A percentile compares a stretch with the other conserved stretches of the same genome.
Evolutionary conservation across 2,888 invertebrate genomes (phyloP).

Genomic region (Elmis aenea): DNA sequence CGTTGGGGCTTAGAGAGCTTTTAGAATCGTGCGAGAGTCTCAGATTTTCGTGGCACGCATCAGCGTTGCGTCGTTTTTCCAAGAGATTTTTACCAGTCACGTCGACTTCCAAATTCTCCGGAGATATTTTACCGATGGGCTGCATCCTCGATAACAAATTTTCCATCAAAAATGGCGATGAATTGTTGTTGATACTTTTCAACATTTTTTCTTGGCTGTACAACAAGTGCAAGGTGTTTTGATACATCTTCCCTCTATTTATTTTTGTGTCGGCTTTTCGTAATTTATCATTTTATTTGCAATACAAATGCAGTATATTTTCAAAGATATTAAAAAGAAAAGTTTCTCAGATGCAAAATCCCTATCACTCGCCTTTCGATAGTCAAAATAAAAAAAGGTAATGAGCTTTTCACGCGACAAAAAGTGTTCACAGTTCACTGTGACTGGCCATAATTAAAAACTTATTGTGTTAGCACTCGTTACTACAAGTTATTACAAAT

Average conservation of each 20-base stretch:
- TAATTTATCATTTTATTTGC: too few species aligned
- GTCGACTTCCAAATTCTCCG: slow-evolving; percentile 32
- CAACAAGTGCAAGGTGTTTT: slow-evolving; percentile 39
- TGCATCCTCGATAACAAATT: slow-evolving; percentile 35
- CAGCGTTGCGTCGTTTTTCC: slow-evolving; percentile 9
- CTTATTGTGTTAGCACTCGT: too few species aligned
- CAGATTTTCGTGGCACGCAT: slow-evolving; percentile 14
- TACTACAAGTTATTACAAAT: too few species aligned
- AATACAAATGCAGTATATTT: too few species aligned
- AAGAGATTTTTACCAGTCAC: slow-evolving; percentile 17
- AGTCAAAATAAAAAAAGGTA: too few species aligned
- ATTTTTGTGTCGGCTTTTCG: too few species aligned
- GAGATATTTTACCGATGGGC: slow-evolving; percentile 39
- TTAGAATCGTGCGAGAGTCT: slow-evolving; percentile 14
- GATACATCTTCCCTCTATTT: slow-evolving; percentile 38
- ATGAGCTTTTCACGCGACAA: too few species aligned
- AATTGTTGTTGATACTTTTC: slow-evolving; percentile 40
- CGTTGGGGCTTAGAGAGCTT: slow-evolving; percentile 15
- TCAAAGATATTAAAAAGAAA: too few species aligned
- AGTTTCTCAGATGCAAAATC: too few species aligned
- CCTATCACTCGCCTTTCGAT: too few species aligned
- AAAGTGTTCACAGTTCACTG: too few species aligned
- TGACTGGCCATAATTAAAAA: too few species aligned
- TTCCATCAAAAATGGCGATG: slow-evolving; percentile 45
- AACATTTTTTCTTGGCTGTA: slow-evolving; percentile 42